Evolutionary conservation across 2,888 invertebrate species (phyloP), one percentile per base, ranked within the genome.

Genomic region (Abrostola tripartita): DNA sequence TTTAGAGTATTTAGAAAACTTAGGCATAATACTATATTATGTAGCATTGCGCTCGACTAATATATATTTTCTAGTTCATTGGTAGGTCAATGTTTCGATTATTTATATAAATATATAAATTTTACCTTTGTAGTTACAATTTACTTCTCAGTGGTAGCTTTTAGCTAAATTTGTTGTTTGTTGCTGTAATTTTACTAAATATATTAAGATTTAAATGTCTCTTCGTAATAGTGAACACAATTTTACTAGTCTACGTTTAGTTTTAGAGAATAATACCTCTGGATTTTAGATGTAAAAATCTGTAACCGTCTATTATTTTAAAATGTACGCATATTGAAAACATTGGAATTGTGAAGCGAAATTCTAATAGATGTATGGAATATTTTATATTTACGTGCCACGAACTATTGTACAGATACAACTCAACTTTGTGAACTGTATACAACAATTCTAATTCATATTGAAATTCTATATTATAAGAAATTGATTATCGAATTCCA

Each of bases 221-320:
- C 59, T 79, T 74, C 74, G 74, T 81, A 82, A 85, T 86, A 89
- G 85, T 82, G 87, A 89, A 90, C 88, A 92, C 88, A 90, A 88
- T 87, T 85, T 86, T 85, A 90, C 93, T 93, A 93, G 93, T 93
- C 93, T 91, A 88, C 76, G 81, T 83, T 76, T 90, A 90, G 87
- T 84, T 84, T 76, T 69, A 81, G 70, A 76, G 74, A 86, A 84
- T 85, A 84, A 89, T 92, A 92, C 92, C 92, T 92, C 92, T 89
- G 88, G 81, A 85, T 83, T 80, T 81, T 88, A 87, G 84, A 79
- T 72, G 69, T 81, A 78, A 70, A 70, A 68, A 73, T 64, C 67
- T 75, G 68, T 74, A 74, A 76, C 62, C 65, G 69, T 70, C 63
- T 63, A 65, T 57, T 62, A 62, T 35, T 61, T 72, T 73, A 66